These are phyloP conservation scores for Hycleus phaleratus DNA, from an alignment of 1,140 invertebrate genomes.

Conservation along the genomic window DNA sequence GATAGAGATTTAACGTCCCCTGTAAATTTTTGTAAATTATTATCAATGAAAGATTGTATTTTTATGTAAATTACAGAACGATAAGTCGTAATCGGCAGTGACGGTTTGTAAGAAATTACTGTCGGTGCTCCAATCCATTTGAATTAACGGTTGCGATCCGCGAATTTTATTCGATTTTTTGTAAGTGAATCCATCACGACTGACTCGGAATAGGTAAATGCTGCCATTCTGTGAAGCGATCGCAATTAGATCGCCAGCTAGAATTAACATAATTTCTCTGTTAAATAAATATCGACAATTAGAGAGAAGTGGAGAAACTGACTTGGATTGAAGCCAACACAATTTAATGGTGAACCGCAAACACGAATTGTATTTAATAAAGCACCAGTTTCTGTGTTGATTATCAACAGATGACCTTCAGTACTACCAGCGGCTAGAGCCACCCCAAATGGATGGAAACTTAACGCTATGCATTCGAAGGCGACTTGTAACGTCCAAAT, in stretches of 20 bases:
- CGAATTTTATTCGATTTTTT: constrained; percentile 82
- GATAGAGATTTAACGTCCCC: constrained; percentile 80
- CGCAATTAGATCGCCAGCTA: constrained; percentile 83
- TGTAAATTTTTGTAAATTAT: constrained; percentile 40
- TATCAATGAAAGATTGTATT: neutral
- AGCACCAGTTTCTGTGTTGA: constrained; percentile 75
- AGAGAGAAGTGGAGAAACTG: constrained; percentile 26
- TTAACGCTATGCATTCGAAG: constrained; percentile 74
- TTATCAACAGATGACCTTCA: constrained; percentile 77
- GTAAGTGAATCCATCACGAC: constrained; percentile 77
- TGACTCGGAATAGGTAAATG: constrained; percentile 75
- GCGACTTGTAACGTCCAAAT: constrained; percentile 82
- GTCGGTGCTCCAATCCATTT: constrained; percentile 88
- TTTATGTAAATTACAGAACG: constrained; percentile 64
- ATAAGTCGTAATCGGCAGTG: constrained; percentile 85
- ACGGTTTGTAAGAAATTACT: constrained; percentile 80
- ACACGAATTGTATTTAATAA: constrained; percentile 76
- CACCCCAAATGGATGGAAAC: constrained; percentile 80
- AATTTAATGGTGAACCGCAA: constrained; percentile 75
- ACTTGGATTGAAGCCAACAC: constrained; percentile 82
- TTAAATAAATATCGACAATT: neutral
- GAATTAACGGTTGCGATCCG: constrained; percentile 70
- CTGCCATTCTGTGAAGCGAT: constrained; percentile 87
- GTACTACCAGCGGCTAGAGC: constrained; percentile 81
- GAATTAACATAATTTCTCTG: constrained; percentile 18